A percentile compares a stretch with the other conserved stretches of the same genome.
Conservation (phyloP, 2,888 invertebrate species). For the Microctonus aethiopoides region DNA sequence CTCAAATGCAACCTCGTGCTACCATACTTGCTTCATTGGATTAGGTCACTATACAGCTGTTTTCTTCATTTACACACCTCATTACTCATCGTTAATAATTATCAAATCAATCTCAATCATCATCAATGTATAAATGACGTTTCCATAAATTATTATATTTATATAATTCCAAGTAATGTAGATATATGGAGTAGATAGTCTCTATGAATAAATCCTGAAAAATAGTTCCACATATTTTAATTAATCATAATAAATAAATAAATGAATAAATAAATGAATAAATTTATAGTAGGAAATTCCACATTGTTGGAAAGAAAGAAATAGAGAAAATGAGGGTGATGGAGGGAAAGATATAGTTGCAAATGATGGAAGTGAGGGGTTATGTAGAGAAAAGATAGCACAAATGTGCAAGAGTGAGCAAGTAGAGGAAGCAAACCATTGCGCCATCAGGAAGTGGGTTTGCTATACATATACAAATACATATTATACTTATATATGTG, state of each 20-base stretch:
- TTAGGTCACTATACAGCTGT: slow-evolving; percentile 24
- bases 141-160: neutral
- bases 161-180: neutral
- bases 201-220: neutral
- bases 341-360: slow-evolving; percentile 14
- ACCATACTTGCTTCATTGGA: slow-evolving; percentile 10
- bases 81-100: neutral
- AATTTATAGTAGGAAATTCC: neutral
- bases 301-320: neutral
- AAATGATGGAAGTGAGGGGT: slow-evolving; percentile 3
- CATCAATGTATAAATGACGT: neutral
- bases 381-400: slow-evolving; percentile 22
- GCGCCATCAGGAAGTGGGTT: slow-evolving; percentile 61
- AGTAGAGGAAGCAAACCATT: slow-evolving; percentile 59
- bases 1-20: slow-evolving; percentile 23
- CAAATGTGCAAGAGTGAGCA: slow-evolving; percentile 20
- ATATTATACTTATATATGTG: slow-evolving; percentile 3
- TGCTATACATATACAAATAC: slow-evolving; percentile 10
- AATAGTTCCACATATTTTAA: neutral
- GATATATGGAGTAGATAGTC: neutral
- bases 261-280: neutral
- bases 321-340: neutral
- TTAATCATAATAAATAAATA: neutral
- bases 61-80: slow-evolving; percentile 5
- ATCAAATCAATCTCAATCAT: neutral